Conservation (phyloP, 2,888 invertebrate species). For the Fissipunctia ypsillon region DNA sequence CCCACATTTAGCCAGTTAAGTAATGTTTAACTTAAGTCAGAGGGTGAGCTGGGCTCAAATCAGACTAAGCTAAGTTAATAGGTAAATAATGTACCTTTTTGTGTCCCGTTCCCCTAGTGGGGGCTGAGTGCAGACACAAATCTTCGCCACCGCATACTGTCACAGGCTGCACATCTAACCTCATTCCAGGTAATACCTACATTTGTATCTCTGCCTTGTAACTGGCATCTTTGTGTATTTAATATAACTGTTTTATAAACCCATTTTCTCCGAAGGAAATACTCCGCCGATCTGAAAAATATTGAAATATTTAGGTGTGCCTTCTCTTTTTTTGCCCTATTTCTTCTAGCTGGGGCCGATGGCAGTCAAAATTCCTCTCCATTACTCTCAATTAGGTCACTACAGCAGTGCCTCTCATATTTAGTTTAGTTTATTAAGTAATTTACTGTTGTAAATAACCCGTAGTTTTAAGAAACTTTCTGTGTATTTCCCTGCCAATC, state of each 20-base stretch:
- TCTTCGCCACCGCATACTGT: slow-evolving; percentile 54
- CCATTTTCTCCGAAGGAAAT: background rate
- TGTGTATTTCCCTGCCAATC: background rate
- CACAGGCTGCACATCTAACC: slow-evolving; percentile 48
- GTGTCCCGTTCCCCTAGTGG: slow-evolving; percentile 57
- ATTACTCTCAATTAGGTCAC: background rate
- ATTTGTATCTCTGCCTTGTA: slow-evolving; percentile 15
- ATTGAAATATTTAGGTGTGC: background rate
- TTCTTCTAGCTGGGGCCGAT: slow-evolving; percentile 22
- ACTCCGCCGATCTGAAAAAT: background rate
- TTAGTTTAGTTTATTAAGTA: background rate
- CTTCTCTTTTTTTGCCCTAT: background rate
- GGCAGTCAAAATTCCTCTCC: slow-evolving; percentile 14
- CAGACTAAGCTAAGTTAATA: slow-evolving; percentile 8
- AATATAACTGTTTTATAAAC: background rate
- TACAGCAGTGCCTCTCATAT: background rate
- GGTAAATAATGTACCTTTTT: slow-evolving; percentile 40
- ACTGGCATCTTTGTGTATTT: background rate
- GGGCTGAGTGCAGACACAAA: slow-evolving; percentile 58
- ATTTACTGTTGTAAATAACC: slow-evolving; percentile 6
- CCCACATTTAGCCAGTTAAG: slow-evolving; percentile 1
- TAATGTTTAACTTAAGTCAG: slow-evolving; percentile 12
- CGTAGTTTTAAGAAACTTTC: background rate
- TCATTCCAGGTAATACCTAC: slow-evolving; percentile 52
- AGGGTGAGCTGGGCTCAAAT: slow-evolving; percentile 4